Evolutionary conservation across 2,888 invertebrate genomes (phyloP).

Genomic region (Julus scandinavius): DNA sequence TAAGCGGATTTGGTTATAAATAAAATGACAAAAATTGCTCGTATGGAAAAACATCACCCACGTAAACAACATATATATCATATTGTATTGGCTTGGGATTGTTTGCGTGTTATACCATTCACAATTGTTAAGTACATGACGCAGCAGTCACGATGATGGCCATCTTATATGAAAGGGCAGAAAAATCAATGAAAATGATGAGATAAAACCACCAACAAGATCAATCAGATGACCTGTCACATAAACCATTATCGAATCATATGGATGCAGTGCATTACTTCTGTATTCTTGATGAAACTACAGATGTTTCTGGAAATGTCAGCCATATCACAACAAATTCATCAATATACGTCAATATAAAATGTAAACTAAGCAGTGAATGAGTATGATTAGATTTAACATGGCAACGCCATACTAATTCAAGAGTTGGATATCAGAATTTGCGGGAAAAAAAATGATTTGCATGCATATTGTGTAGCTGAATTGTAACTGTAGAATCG

Average conservation of each 20-base stretch:
- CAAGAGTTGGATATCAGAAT: too few species aligned
- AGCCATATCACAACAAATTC: too few species aligned
- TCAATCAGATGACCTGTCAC: slow-evolving; percentile 1
- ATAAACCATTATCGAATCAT: slow-evolving; percentile 39
- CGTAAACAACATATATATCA: background rate
- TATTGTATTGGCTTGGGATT: background rate
- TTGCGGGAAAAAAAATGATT: too few species aligned
- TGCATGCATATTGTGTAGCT: too few species aligned
- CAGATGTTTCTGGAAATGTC: background rate
- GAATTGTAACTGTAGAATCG: too few species aligned
- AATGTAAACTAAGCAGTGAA: too few species aligned
- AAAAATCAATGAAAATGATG: slow-evolving; percentile 33
- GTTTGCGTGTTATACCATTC: background rate
- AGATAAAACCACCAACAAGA: background rate
- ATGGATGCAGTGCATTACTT: background rate
- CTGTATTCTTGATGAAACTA: background rate
- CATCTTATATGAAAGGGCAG: background rate
- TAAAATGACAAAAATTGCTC: background rate
- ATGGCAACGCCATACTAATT: too few species aligned
- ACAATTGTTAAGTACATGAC: background rate
- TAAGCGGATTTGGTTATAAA: background rate
- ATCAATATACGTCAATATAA: too few species aligned
- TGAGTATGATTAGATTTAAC: too few species aligned
- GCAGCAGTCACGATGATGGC: background rate
- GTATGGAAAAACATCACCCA: background rate